Evolutionary conservation across 2,888 invertebrate species (phyloP).

Genomic region (Euplexia lucipara): DNA sequence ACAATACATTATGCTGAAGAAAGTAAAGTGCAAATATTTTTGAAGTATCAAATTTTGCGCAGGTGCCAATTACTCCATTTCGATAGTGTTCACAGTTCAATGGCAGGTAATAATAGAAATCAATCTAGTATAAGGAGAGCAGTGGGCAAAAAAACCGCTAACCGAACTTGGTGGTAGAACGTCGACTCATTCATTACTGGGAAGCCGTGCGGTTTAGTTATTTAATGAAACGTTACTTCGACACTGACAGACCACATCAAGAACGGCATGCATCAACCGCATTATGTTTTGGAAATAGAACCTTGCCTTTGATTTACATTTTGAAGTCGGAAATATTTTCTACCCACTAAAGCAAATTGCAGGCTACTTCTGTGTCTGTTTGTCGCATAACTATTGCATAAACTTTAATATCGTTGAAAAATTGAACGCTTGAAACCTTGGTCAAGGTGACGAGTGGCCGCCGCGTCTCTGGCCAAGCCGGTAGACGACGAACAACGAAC

Average conservation of each 20-base stretch:
- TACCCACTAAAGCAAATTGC: conserved; percentile 7
- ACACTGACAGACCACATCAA: conserved; percentile 73
- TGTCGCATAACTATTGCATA: background rate
- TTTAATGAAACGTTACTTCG: conserved; percentile 84
- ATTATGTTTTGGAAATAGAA: conserved; percentile 65
- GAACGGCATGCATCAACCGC: conserved; percentile 64
- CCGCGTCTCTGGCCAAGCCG: conserved; percentile 65
- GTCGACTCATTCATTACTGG: conserved; percentile 82
- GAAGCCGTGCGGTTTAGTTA: conserved; percentile 82
- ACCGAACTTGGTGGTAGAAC: conserved; percentile 82
- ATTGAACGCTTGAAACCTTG: conserved; percentile 41
- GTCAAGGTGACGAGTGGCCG: conserved; percentile 62
- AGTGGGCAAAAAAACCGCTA: conserved; percentile 84
- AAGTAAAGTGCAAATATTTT: conserved; percentile 69
- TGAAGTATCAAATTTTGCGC: conserved; percentile 66
- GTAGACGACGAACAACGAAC: conserved; percentile 70
- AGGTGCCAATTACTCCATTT: conserved; percentile 80
- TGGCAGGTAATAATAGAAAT: conserved; percentile 84
- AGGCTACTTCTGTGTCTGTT: background rate
- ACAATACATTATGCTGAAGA: conserved; percentile 57
- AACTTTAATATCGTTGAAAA: conserved; percentile 12
- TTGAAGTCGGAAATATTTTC: conserved; percentile 5
- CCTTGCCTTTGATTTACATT: conserved; percentile 24
- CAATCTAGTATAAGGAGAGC: conserved; percentile 83
- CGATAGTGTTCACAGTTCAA: conserved; percentile 81